Evolutionary conservation across 2,888 invertebrate genomes (phyloP).

Genomic region (Sericinus montela): DNA sequence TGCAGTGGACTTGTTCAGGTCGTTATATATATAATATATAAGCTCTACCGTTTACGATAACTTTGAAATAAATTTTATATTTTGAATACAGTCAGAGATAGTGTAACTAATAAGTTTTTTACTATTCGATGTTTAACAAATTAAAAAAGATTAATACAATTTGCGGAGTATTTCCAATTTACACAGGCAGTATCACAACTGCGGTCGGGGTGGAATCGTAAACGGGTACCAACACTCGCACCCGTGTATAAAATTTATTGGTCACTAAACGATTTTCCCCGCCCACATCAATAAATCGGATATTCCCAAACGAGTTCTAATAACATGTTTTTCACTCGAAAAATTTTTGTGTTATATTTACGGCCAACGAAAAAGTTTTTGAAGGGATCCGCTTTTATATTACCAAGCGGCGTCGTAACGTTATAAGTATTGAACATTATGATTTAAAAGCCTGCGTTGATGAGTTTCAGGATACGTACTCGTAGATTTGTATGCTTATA

Average conservation of each 20-base stretch:
- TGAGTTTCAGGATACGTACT: no score
- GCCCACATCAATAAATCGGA: constrained; percentile 21
- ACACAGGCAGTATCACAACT: constrained; percentile 19
- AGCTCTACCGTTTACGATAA: no score
- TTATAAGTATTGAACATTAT: no score
- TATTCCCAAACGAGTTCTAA: constrained; percentile 21
- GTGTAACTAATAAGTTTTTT: no score
- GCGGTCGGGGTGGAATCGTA: constrained; percentile 20
- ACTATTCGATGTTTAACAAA: no score
- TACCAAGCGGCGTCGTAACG: not conserved
- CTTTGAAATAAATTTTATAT: no score
- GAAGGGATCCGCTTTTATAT: not conserved
- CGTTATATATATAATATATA: no score
- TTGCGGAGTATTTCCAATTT: constrained; percentile 19
- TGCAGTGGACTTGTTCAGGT: no score
- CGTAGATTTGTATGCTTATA: no score
- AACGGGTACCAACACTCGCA: constrained; percentile 19
- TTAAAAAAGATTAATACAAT: not conserved
- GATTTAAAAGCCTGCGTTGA: no score
- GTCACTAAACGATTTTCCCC: constrained; percentile 20
- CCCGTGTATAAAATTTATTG: constrained; percentile 22
- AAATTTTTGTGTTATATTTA: constrained; percentile 4
- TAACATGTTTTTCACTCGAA: constrained; percentile 19
- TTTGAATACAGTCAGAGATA: no score
- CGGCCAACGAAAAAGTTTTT: not conserved